phyloP scores from a whole-genome alignment of 2,113 vertebrate genomes.

The Manacus vitellinus region DNA sequence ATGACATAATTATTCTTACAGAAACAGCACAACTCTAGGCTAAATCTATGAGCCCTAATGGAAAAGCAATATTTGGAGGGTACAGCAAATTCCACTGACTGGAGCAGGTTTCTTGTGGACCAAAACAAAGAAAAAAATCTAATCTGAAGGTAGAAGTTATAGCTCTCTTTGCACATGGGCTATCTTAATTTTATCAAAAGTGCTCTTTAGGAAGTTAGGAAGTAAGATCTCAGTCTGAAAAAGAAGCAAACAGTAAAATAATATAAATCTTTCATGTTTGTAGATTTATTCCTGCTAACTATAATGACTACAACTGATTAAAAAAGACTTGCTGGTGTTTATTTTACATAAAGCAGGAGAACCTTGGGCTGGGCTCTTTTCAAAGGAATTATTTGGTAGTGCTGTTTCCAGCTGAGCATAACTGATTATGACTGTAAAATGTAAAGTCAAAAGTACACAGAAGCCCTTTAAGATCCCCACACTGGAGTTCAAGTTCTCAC shows the following conservation, averaged over 20 bases:
- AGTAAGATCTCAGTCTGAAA: background rate
- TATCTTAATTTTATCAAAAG: rapidly evolving
- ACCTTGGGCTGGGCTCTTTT: background rate
- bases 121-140: background rate
- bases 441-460: background rate
- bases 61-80: background rate
- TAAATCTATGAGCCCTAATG: background rate
- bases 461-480: background rate
- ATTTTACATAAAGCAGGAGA: background rate
- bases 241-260: background rate
- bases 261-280: background rate
- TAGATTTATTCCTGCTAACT: background rate
- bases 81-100: background rate
- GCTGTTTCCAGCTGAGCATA: background rate
- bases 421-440: background rate
- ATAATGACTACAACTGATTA: background rate
- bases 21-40: background rate
- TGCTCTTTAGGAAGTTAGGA: background rate
- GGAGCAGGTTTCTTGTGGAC: background rate
- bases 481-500: background rate
- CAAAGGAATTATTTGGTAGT: background rate
- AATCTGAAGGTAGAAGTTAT: background rate
- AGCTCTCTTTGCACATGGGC: background rate
- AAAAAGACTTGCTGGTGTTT: background rate
- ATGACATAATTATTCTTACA: background rate